Evolutionary conservation across 2,888 invertebrate species (phyloP).

Genomic region (Microctonus hyperodae): DNA sequence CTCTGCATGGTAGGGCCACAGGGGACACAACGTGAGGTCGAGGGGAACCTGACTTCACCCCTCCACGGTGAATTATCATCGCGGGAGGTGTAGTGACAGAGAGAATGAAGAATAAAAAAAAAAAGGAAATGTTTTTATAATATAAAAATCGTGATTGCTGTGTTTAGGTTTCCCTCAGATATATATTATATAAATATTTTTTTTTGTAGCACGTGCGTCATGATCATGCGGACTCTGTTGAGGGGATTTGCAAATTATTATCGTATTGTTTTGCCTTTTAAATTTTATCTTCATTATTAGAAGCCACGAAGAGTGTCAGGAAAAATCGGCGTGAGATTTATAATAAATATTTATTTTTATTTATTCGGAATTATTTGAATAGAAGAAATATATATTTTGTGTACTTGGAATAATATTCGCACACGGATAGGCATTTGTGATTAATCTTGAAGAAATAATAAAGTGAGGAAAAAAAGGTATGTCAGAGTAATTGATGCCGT

Average conservation of each 20-base stretch:
- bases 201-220: background rate
- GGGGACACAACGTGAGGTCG: constrained; percentile 50
- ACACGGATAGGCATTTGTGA: too few relatives aligned
- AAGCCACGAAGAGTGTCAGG: too few relatives aligned
- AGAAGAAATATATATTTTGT: too few relatives aligned
- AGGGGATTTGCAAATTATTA: background rate
- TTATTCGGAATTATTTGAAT: too few relatives aligned
- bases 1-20: constrained; percentile 35
- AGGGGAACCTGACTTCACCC: constrained; percentile 55
- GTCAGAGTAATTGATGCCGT: constrained; percentile 46
- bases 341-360: background rate
- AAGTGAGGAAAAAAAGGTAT: constrained; percentile 47
- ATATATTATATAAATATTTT: background rate
- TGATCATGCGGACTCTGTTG: background rate
- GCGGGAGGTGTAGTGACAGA: constrained; percentile 52
- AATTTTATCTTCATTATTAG: constrained; percentile 3
- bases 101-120: constrained; percentile 24
- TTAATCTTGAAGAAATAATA: constrained; percentile 50
- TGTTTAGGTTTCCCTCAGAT: constrained; percentile 53
- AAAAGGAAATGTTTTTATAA: constrained; percentile 27
- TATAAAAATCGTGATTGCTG: constrained; percentile 51
- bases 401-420: too few relatives aligned
- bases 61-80: constrained; percentile 58
- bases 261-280: background rate
- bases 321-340: background rate